Conservation (phyloP, 1,140 invertebrate species). For the Conus ventricosus region DNA sequence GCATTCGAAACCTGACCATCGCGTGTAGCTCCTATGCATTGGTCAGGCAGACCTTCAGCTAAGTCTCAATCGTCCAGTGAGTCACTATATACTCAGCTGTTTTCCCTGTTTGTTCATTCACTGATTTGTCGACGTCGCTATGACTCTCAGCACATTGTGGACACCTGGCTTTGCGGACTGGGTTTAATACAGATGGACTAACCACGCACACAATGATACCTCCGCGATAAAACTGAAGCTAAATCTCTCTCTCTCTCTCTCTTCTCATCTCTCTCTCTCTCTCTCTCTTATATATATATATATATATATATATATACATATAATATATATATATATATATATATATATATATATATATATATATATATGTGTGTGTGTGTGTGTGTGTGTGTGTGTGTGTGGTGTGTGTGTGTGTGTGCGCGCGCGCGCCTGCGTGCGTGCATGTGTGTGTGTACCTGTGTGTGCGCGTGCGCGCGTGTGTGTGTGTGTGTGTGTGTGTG, state of each 20-base stretch:
- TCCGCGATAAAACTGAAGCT: not conserved
- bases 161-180: no score
- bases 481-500: slow-evolving; percentile 19
- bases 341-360: not conserved
- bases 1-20: not conserved
- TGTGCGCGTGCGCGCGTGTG: slow-evolving; percentile 10
- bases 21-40: no score
- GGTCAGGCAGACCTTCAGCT: no score
- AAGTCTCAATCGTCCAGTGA: no score
- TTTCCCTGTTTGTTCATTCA: no score
- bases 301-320: not conserved
- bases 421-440: not conserved
- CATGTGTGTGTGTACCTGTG: slow-evolving; percentile 5
- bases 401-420: not conserved
- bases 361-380: not conserved
- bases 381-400: not conserved
- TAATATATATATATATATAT: not conserved
- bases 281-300: not conserved
- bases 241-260: not conserved
- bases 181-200: no score
- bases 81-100: no score
- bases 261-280: not conserved
- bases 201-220: no score
- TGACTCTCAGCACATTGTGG: no score
- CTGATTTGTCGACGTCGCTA: no score